Conservation (phyloP, 2,888 invertebrate genomes). For the Ceriagrion tenellum region DNA sequence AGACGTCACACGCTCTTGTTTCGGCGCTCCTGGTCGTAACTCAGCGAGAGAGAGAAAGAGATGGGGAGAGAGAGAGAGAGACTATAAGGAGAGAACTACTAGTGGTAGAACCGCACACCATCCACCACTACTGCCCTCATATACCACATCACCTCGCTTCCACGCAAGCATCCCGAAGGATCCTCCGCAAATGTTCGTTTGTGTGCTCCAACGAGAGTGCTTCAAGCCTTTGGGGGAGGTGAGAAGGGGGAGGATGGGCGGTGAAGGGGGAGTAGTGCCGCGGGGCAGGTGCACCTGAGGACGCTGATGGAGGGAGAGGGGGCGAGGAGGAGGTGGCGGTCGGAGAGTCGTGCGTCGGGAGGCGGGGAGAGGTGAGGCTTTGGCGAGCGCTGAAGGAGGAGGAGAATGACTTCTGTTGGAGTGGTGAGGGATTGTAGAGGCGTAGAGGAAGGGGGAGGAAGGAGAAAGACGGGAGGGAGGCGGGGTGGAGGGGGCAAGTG, state of each 20-base stretch:
- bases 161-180: not conserved
- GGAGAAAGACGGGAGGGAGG: not conserved
- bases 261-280: not conserved
- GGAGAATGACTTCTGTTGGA: no score
- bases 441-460: not conserved
- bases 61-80: not conserved
- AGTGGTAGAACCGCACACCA: no score
- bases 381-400: not conserved
- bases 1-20: not conserved
- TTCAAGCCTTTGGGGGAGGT: not conserved
- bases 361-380: not conserved
- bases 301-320: not conserved
- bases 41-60: not conserved
- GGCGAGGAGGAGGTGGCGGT: not conserved
- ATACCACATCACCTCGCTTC: not conserved
- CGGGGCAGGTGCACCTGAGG: slow-evolving; percentile 2
- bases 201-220: not conserved
- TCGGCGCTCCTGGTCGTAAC: not conserved
- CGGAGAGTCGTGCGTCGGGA: not conserved
- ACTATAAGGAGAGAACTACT: not conserved
- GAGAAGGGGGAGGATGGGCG: not conserved
- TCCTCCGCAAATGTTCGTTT: slow-evolving; percentile 2
- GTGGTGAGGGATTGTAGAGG: not conserved
- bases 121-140: no score
- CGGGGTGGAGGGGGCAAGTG: not conserved